Evolutionary conservation across 2,888 invertebrate species (phyloP).

Genomic region (Drosophila merina): DNA sequence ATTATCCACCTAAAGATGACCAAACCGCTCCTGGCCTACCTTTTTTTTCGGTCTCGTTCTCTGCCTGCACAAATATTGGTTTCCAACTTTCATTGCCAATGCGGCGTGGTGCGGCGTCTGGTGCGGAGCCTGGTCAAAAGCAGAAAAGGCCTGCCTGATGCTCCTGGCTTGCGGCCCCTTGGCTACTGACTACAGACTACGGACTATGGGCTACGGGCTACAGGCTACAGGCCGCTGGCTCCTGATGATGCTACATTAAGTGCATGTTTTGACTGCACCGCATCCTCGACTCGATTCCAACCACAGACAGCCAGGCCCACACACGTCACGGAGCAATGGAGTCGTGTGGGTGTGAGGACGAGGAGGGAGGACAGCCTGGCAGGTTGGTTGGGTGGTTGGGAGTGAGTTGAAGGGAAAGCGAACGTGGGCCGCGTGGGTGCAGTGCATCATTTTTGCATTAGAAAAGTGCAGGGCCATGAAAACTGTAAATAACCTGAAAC

Average conservation of each 20-base stretch:
- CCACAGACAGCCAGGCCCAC: constrained; percentile 58
- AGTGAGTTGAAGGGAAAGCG: background rate
- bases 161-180: constrained; percentile 1
- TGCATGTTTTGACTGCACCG: constrained; percentile 57
- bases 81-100: constrained; percentile 74
- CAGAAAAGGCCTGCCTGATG: constrained; percentile 9
- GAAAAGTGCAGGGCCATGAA: constrained; percentile 70
- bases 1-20: constrained; percentile 27
- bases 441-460: constrained; percentile 78
- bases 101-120: constrained; percentile 52
- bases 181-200: constrained; percentile 1
- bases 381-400: background rate
- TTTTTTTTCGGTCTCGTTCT: constrained; percentile 18
- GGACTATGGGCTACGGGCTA: constrained; percentile 10
- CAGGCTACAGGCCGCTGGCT: constrained; percentile 22
- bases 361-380: background rate
- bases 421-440: constrained; percentile 54
- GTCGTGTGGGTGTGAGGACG: background rate
- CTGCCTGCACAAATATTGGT: constrained; percentile 67
- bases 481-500: constrained; percentile 67
- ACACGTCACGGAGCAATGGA: constrained; percentile 8
- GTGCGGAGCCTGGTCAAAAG: constrained; percentile 40
- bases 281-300: constrained; percentile 52
- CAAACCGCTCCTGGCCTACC: constrained; percentile 30
- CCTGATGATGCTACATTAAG: constrained; percentile 52